Base-by-base conservation (phyloP, 1,140 invertebrate species). In the Drosophila novamexicana region DNA sequence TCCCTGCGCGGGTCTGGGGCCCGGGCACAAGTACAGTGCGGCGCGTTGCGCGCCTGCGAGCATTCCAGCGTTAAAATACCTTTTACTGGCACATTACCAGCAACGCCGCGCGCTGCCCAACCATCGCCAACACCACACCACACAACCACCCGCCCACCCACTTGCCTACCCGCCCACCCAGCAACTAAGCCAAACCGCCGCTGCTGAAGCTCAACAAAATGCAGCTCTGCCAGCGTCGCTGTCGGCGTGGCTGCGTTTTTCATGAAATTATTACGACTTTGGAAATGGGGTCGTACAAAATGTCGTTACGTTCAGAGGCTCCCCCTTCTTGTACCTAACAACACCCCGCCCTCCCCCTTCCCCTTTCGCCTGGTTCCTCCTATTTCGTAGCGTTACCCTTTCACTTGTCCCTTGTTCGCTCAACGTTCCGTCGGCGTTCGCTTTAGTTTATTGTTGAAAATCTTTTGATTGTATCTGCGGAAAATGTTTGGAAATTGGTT, bases 221-320 rank as follows among this genome's bases (percentile, higher is more conserved):
- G 68, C 68, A 88, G 71, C 85, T 64, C 81, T 67, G 73, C 67
- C 56, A 14, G 37, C 49, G 44, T 47, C 63, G 50, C 45, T 47
- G 81, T 52, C 68, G 67, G 39, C 68, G 62, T 77, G 39, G 83
- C 82, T 83, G 84, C 80, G 84, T 89, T 88, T 89, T 80, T 89
- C 66, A 89, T 88, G 84, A 88, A 88, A 88, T 89, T 89, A 88
- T 88, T 88, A 88, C 83, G 84, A 89, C 77, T 88, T 89, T 83
- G 69, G 67, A 83, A 89, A 80, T 88, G 77, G 77, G 80, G 79
- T 86, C 79, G 79, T 88, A 88, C 82, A 75, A 86, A 88, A 86
- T 88, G 76, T 89, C 83, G 79, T 88, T 88, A 88, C 77, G 74
- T 75, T 72, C 77, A 67, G 64, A 70, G 77, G 65, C 73, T 64